Evolutionary conservation across 2,113 vertebrate species (phyloP).

Genomic region (Bos javanicus): DNA sequence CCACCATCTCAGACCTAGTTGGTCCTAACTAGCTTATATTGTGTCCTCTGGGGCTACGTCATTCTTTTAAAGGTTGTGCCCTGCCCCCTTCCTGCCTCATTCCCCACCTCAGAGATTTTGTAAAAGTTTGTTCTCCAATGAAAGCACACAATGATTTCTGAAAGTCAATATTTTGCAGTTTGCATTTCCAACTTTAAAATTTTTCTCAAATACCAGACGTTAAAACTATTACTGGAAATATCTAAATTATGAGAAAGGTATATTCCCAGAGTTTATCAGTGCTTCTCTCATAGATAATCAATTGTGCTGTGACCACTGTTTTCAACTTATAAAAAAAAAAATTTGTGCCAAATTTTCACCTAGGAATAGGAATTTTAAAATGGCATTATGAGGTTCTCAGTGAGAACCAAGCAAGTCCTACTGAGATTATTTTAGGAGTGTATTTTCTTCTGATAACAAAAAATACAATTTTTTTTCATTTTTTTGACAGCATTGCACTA

Average conservation of each 20-base stretch:
- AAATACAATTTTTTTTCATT: not conserved
- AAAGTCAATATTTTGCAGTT: slow-evolving; percentile 1
- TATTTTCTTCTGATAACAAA: not conserved
- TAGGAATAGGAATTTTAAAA: slow-evolving; percentile 31
- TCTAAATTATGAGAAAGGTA: not conserved
- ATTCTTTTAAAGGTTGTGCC: not conserved
- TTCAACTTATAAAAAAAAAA: not conserved
- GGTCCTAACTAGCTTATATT: not conserved
- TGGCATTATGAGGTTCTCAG: not conserved
- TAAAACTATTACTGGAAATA: not conserved
- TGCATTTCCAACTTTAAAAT: not conserved
- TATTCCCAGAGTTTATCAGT: not conserved
- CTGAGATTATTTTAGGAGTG: slow-evolving; percentile 28
- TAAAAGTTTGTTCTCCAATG: not conserved
- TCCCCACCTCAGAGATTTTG: not conserved
- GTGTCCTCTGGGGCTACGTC: not conserved
- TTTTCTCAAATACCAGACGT: slow-evolving; percentile 21
- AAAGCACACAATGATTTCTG: slow-evolving; percentile 15
- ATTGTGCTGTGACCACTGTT: not conserved
- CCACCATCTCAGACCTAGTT: not conserved
- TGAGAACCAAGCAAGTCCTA: slow-evolving; percentile 11
- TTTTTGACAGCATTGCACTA: not conserved
- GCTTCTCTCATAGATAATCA: not conserved
- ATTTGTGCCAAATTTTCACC: slow-evolving; percentile 2
- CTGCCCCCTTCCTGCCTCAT: not conserved